A percentile compares a stretch with the other conserved stretches of the same genome.
Evolutionary conservation across 2,888 invertebrate species (phyloP).

Genomic region (Lasioglossum pauxillum): DNA sequence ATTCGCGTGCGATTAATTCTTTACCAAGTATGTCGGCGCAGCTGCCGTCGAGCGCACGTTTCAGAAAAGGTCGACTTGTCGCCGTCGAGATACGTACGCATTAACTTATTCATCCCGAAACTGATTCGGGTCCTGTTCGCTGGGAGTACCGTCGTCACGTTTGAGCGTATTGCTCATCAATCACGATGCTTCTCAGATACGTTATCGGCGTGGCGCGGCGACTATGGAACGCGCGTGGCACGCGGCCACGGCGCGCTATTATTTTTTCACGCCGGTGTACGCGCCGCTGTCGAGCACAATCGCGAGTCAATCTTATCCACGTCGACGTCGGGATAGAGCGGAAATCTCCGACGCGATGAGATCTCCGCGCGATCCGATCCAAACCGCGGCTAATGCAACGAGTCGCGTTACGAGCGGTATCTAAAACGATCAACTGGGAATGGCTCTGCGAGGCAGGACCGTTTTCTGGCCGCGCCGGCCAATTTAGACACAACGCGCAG

Average conservation of each 20-base stretch:
- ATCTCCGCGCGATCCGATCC: slow-evolving; percentile 45
- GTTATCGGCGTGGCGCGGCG: not conserved
- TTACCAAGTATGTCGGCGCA: too few relatives aligned
- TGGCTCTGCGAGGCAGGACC: not conserved
- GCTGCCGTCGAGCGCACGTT: not conserved
- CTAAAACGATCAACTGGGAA: not conserved
- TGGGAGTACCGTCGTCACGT: slow-evolving; percentile 15
- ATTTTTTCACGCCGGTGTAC: slow-evolving; percentile 14
- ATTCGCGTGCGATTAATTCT: too few relatives aligned
- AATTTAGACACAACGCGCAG: not conserved
- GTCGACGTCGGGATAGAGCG: slow-evolving; percentile 11
- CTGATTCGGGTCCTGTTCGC: not conserved
- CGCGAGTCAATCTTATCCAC: slow-evolving; percentile 38
- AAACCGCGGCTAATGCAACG: slow-evolving; percentile 22
- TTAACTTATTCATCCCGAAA: slow-evolving; percentile 25
- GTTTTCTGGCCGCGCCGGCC: slow-evolving; percentile 5
- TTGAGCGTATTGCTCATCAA: slow-evolving; percentile 15
- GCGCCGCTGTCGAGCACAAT: slow-evolving; percentile 13
- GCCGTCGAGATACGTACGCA: not conserved
- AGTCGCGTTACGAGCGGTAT: slow-evolving; percentile 42
- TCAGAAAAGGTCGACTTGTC: not conserved
- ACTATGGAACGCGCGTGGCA: not conserved
- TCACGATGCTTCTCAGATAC: slow-evolving; percentile 23
- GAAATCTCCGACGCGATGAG: slow-evolving; percentile 19
- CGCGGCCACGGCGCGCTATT: not conserved